Conservation (phyloP, 2,113 vertebrate species). For the Nerophis ophidion region DNA sequence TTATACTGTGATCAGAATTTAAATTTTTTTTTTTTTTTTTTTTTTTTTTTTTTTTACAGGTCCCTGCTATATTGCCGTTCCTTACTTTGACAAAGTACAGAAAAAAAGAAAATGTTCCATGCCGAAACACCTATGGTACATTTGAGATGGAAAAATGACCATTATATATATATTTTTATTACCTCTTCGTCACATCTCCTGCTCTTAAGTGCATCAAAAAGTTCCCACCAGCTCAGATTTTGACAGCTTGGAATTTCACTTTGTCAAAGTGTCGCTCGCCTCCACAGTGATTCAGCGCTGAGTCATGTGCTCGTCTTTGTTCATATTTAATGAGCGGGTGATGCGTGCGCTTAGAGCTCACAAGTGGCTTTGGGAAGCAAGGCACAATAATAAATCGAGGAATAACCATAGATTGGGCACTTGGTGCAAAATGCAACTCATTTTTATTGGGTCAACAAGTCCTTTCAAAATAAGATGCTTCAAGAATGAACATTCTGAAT, state of each 20-base stretch:
- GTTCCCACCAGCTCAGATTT: background rate
- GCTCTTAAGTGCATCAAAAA: background rate
- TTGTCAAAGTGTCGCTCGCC: conserved; percentile 32
- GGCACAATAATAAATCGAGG: background rate
- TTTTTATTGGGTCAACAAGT: conserved; percentile 58
- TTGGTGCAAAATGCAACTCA: conserved; percentile 22
- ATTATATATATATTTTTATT: too few species aligned
- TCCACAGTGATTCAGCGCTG: conserved; percentile 43
- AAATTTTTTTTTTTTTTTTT: too few species aligned
- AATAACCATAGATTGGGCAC: background rate
- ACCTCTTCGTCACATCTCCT: too few species aligned
- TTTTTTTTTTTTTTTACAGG: too few species aligned
- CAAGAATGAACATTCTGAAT: conserved; percentile 1
- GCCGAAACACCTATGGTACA: too few species aligned
- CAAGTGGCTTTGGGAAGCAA: background rate
- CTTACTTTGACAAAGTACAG: too few species aligned
- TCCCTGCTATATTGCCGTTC: too few species aligned
- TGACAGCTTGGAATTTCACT: conserved; percentile 19
- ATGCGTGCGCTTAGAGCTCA: background rate
- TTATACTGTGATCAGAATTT: too few species aligned
- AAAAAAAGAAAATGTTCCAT: too few species aligned
- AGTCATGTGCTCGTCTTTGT: conserved; percentile 40
- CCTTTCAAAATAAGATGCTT: background rate
- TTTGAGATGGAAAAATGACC: too few species aligned
- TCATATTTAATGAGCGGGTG: conserved; percentile 36